Conservation (phyloP, 2,113 vertebrate genomes). For the Erythrolamprus reginae region DNA sequence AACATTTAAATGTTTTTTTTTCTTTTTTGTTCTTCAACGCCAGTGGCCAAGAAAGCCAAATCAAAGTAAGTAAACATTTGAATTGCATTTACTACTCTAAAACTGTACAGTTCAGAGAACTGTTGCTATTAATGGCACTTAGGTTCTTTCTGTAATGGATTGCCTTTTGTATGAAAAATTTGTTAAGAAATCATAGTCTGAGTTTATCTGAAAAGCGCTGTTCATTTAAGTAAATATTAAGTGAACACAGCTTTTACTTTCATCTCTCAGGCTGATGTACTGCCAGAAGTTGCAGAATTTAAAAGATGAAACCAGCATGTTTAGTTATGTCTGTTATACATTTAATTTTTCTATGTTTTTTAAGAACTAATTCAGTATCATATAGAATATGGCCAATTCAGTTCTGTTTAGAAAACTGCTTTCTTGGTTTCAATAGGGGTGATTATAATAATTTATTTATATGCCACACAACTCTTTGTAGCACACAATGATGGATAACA, state of each 20-base stretch:
- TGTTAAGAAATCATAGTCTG: background rate
- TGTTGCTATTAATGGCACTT: background rate
- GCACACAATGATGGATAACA: background rate
- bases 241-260: background rate
- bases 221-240: background rate
- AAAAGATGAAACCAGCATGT: background rate
- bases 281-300: background rate
- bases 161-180: background rate
- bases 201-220: background rate
- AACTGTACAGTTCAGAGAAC: background rate
- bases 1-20: constrained; percentile 36
- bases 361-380: background rate
- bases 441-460: background rate
- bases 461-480: background rate
- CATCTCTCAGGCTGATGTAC: background rate
- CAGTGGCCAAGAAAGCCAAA: constrained; percentile 72
- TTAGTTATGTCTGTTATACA: background rate
- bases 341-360: background rate
- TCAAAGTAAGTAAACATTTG: constrained; percentile 71
- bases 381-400: background rate
- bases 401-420: background rate
- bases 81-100: constrained; percentile 1
- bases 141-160: background rate
- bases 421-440: background rate
- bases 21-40: constrained; percentile 43